These are phyloP conservation scores for Ypsolopha sequella DNA, from an alignment of 2,888 invertebrate species.

Conservation along the genomic window DNA sequence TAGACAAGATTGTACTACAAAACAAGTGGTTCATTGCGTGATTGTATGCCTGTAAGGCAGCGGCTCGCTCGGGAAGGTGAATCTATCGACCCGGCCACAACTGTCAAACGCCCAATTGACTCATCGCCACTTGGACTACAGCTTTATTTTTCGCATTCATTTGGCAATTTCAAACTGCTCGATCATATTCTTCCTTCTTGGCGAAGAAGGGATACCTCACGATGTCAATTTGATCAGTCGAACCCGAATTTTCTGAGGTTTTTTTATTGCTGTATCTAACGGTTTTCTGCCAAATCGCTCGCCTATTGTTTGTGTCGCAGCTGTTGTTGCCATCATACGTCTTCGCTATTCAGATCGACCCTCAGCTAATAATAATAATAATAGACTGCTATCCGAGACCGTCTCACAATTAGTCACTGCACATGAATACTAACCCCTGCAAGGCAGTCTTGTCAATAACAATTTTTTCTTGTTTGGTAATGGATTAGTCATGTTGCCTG, in stretches of 20 bases:
- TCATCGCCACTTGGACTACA: slow-evolving; percentile 42
- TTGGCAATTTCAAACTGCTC: slow-evolving; percentile 15
- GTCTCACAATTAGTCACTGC: too few species aligned
- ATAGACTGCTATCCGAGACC: too few species aligned
- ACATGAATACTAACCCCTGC: background rate
- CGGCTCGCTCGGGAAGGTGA: slow-evolving; percentile 33
- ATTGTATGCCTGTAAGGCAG: slow-evolving; percentile 12
- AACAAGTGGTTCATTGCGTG: slow-evolving; percentile 31
- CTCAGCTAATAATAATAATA: background rate
- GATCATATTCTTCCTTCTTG: slow-evolving; percentile 12
- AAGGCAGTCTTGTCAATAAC: background rate
- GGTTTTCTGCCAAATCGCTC: background rate
- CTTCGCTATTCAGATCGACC: slow-evolving; percentile 4
- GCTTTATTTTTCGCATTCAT: slow-evolving; percentile 50
- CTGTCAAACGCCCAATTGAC: slow-evolving; percentile 62
- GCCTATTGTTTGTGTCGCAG: slow-evolving; percentile 7
- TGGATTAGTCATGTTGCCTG: background rate
- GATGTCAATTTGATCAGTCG: slow-evolving; percentile 18
- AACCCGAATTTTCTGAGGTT: background rate
- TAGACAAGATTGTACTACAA: slow-evolving; percentile 14
- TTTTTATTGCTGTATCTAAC: background rate
- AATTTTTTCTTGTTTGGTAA: background rate
- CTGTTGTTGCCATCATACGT: slow-evolving; percentile 18
- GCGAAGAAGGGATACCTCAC: slow-evolving; percentile 11
- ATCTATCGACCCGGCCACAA: slow-evolving; percentile 67